Conservation (phyloP, 2,888 invertebrate species). For the Lumbricus terrestris region DNA sequence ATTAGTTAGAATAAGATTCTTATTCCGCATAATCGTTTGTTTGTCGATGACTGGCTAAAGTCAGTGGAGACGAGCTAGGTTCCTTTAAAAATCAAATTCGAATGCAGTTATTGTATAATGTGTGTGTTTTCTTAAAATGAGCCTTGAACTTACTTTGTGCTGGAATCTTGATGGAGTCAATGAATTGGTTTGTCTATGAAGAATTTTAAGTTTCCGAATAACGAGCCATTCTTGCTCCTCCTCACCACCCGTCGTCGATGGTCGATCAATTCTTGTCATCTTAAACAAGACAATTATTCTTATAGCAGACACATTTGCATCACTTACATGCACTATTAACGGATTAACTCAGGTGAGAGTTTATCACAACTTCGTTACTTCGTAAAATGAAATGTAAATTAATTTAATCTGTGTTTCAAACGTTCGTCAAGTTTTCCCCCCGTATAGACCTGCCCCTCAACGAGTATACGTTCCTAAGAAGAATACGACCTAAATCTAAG, state of each 20-base stretch:
- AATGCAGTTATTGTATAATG: neutral
- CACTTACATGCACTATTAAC: too few species aligned
- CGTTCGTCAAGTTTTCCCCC: too few species aligned
- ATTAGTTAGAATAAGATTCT: neutral
- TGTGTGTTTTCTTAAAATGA: neutral
- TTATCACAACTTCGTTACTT: too few species aligned
- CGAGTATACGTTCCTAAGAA: too few species aligned
- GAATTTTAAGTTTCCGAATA: neutral
- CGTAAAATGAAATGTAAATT: too few species aligned
- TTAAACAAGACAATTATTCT: neutral
- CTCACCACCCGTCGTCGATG: too few species aligned
- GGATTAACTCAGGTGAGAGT: too few species aligned
- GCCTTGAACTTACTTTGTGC: neutral
- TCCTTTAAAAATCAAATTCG: neutral
- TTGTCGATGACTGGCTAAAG: neutral
- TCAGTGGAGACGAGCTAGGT: neutral
- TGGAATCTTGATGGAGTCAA: neutral
- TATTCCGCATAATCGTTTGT: neutral
- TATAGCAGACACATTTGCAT: too few species aligned
- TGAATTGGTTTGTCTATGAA: neutral
- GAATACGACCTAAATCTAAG: too few species aligned
- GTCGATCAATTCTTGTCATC: neutral
- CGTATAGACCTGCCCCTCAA: too few species aligned
- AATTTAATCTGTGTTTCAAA: too few species aligned
- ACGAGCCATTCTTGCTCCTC: neutral